Percentiles rank a stretch among this genome's conserved stretches.
Conservation (phyloP, 2,113 vertebrate species). For the Narcine bancroftii region DNA sequence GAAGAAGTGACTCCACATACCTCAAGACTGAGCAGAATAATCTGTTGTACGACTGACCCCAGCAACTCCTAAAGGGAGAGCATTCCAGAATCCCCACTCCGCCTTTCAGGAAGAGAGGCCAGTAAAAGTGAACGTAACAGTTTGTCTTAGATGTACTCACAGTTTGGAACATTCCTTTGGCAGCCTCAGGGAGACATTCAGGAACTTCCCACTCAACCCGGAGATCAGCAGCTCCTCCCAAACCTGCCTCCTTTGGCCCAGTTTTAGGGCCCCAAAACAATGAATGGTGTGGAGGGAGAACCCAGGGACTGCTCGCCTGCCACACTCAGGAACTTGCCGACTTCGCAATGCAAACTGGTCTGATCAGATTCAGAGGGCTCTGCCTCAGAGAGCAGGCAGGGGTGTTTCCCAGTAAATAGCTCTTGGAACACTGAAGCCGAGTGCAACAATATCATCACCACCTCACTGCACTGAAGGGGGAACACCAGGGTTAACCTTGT, state of each 20-base stretch:
- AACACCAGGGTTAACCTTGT: not conserved
- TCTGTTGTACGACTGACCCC: not conserved
- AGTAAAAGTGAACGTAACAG: not conserved
- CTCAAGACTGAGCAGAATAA: not conserved
- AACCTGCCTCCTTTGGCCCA: not conserved
- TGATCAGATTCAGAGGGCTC: not conserved
- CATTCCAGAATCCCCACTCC: not conserved
- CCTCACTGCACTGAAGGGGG: not conserved
- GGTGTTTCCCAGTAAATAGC: not conserved
- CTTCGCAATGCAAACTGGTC: not conserved
- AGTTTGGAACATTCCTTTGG: not conserved
- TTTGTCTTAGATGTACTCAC: not conserved
- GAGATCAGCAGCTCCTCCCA: not conserved
- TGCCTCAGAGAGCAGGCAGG: not conserved
- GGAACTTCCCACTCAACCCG: not conserved
- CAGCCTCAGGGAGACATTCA: not conserved
- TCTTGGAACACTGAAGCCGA: not conserved
- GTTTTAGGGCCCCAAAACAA: not conserved
- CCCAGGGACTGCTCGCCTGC: not conserved
- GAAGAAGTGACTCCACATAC: not conserved
- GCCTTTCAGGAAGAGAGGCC: not conserved
- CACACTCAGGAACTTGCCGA: not conserved
- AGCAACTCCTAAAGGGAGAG: not conserved
- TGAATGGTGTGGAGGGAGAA: no score
- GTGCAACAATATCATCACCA: not conserved